Conservation (phyloP, 2,797 vertebrate species). For the Acanthopagrus latus region DNA sequence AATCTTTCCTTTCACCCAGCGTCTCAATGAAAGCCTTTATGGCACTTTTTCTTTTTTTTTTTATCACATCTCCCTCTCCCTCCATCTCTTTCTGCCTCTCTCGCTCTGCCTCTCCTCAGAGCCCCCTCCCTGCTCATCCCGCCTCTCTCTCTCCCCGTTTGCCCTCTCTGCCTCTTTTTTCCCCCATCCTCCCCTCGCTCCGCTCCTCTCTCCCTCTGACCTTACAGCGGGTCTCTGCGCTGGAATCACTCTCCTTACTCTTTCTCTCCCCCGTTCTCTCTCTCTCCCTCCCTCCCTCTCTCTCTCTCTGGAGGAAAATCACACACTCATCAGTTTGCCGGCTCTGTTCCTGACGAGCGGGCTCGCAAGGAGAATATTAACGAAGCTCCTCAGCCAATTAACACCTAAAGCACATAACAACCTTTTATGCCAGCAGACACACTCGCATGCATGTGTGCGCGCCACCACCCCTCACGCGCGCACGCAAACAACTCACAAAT, state of each 20-base stretch:
- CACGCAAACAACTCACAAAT: background rate
- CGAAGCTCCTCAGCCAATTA: conserved; percentile 87
- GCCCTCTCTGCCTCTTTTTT: conserved; percentile 45
- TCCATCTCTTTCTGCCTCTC: conserved; percentile 55
- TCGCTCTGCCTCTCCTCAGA: conserved; percentile 42
- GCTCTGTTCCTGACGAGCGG: conserved; percentile 84
- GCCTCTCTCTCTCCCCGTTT: conserved; percentile 47
- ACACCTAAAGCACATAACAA: conserved; percentile 88
- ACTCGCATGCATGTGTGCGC: conserved; percentile 15
- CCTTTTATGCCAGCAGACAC: conserved; percentile 79
- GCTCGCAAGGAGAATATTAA: conserved; percentile 88
- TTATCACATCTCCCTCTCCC: conserved; percentile 73
- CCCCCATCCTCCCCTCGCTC: conserved; percentile 46
- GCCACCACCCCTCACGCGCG: background rate
- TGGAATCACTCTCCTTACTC: conserved; percentile 68
- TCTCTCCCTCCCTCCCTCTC: conserved; percentile 63
- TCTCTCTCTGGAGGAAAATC: conserved; percentile 81
- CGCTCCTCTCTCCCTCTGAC: conserved; percentile 71
- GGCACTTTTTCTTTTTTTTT: conserved; percentile 64
- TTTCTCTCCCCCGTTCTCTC: conserved; percentile 33
- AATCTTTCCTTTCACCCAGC: conserved; percentile 83
- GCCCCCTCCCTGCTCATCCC: conserved; percentile 38
- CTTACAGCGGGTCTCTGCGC: conserved; percentile 76
- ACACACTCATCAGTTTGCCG: conserved; percentile 89
- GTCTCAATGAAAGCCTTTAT: conserved; percentile 82